Base-by-base conservation (phyloP, 2,888 invertebrate species). In the Apodemia mormo region DNA sequence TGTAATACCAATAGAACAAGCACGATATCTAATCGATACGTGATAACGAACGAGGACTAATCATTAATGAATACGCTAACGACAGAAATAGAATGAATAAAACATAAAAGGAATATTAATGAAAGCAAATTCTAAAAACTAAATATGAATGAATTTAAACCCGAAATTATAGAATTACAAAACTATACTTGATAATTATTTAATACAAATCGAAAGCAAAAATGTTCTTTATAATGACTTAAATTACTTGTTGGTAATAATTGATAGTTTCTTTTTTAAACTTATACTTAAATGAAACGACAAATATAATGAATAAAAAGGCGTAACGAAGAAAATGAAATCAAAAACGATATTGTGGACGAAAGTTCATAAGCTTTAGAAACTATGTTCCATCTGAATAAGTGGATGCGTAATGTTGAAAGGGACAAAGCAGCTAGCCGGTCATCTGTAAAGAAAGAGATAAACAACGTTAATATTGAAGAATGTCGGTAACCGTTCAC, bases 381-480 rank as follows among this genome's bases (percentile, higher is more conserved):
- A 54, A 54, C 2, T 2, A 22, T n/a, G 22, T 54, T 54, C 8
- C 22, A 54, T 22, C 14, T 22, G 54, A 54, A 54, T n/a, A 52
- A 52, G 45, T 45, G 22, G 22, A 52, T 54, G 54, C 22, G 22
- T 22, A 22, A 54, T 54, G 54, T 54, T 9, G 54, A 68, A 81
- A 85, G 82, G 78, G 83, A 82, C 84, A 84, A 79, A 76, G 81
- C 81, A 72, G 78, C 78, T 72, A 77, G 74, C 80, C 78, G 82
- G 68, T 37, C 81, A 92, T 89, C 92, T 93, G 92, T 72, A 93
- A 92, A 89, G 88, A 92, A 78, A 92, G 90, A 92, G 89, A 92
- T 85, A 89, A 85, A 87, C 81, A 83, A 78, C 72, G 83, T 88
- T 73, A 80, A 82, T 75, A 76, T 76, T 76, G 77, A 81, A 82